phyloP scores from a whole-genome alignment of 2,888 invertebrate genomes.

The Argyra leucocephala region DNA sequence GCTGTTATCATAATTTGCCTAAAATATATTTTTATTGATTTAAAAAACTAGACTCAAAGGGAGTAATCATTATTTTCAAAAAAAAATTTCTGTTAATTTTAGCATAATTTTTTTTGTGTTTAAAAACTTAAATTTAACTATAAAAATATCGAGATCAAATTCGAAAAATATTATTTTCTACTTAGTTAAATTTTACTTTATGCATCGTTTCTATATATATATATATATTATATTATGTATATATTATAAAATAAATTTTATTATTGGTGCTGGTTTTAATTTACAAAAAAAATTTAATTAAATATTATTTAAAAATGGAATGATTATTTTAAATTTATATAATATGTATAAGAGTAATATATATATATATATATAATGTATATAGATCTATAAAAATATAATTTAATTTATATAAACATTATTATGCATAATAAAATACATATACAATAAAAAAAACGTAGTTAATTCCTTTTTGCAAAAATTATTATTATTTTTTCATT shows the following conservation, averaged over 20 bases:
- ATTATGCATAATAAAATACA: too few relatives aligned
- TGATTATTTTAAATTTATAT: background rate
- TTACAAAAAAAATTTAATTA: background rate
- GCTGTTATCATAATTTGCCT: too few relatives aligned
- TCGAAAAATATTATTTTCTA: background rate
- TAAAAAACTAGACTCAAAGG: conserved; percentile 6
- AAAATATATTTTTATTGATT: background rate
- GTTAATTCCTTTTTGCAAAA: conserved; percentile 1
- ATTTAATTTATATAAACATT: background rate
- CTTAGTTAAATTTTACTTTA: background rate
- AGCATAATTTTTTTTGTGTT: background rate
- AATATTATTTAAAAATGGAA: background rate
- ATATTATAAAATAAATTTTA: background rate
- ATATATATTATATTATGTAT: too few relatives aligned
- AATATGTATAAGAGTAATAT: too few relatives aligned
- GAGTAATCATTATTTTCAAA: background rate
- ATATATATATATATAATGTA: too few relatives aligned
- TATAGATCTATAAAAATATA: background rate
- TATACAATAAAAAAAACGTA: background rate
- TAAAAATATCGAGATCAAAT: too few relatives aligned
- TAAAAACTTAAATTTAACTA: too few relatives aligned
- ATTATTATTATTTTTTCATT: background rate
- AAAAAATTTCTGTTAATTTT: too few relatives aligned
- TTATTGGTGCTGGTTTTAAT: background rate
- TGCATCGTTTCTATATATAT: conserved; percentile 1